Conservation (phyloP, 1,140 invertebrate species). For the Planococcus citri region DNA sequence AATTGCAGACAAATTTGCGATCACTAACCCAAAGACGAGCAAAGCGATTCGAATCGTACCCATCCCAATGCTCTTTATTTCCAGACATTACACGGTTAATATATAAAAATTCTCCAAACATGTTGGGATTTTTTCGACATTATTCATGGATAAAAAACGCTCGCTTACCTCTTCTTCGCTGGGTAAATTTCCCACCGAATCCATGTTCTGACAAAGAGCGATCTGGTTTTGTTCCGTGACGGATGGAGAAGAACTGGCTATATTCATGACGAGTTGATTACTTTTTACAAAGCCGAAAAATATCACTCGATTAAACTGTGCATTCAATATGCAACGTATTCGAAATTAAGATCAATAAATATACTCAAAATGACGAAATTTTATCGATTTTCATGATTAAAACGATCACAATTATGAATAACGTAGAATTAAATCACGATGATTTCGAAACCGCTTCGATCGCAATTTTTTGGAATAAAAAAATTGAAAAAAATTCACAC, state of each 20-base stretch:
- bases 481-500: background rate
- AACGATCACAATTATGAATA: too few relatives aligned
- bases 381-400: background rate
- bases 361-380: background rate
- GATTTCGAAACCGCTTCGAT: too few relatives aligned
- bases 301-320: background rate
- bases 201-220: background rate
- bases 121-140: too few relatives aligned
- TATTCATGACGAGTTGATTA: background rate
- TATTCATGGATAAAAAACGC: too few relatives aligned
- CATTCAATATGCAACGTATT: background rate
- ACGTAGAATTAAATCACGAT: too few relatives aligned
- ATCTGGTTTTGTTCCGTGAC: slow-evolving; percentile 11
- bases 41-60: too few relatives aligned
- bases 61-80: too few relatives aligned
- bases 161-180: slow-evolving; percentile 15
- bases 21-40: too few relatives aligned
- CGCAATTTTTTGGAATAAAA: too few relatives aligned
- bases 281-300: background rate
- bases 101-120: too few relatives aligned
- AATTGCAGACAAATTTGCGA: too few relatives aligned
- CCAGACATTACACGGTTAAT: too few relatives aligned
- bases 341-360: background rate
- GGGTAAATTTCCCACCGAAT: slow-evolving; percentile 14
- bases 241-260: background rate